phyloP scores from a whole-genome alignment of 92 coral and sea anemone genomes.

The Heliopora coerulea region DNA sequence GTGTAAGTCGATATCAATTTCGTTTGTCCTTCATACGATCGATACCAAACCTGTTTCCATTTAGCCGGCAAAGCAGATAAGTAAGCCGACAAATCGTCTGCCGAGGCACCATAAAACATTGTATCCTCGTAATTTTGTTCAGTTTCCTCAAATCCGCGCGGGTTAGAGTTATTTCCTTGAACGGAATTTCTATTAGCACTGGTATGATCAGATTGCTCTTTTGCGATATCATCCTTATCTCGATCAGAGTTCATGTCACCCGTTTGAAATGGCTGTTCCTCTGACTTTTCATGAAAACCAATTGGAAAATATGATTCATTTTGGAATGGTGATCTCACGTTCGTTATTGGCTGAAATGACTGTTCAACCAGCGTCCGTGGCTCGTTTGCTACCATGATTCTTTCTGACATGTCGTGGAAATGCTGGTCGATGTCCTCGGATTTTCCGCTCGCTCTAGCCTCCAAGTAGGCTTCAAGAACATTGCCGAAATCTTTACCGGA shows the following conservation, averaged over 20 bases:
- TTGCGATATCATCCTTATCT: neutral
- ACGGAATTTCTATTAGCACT: neutral
- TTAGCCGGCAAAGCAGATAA: conserved; percentile 15
- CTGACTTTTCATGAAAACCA: neutral
- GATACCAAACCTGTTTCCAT: conserved; percentile 71
- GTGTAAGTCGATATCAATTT: conserved; percentile 39
- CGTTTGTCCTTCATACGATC: conserved; percentile 60
- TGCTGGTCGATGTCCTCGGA: neutral
- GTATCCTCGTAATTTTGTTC: neutral
- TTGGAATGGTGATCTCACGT: neutral
- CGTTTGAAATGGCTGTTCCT: neutral
- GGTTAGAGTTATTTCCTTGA: neutral
- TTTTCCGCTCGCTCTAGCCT: neutral
- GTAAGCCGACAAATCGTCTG: conserved; percentile 8
- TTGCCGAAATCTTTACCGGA: conserved; percentile 24
- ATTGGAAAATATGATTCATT: neutral
- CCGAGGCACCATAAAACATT: conserved; percentile 18
- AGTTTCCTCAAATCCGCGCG: neutral
- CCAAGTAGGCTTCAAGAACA: conserved; percentile 17
- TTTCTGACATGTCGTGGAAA: neutral
- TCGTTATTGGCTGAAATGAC: too few species aligned
- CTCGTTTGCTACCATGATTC: neutral
- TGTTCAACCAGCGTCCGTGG: too few species aligned
- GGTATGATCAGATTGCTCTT: neutral
- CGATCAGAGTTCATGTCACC: neutral